phyloP scores from a whole-genome alignment of 2,797 vertebrate species.

The Masticophis lateralis region DNA sequence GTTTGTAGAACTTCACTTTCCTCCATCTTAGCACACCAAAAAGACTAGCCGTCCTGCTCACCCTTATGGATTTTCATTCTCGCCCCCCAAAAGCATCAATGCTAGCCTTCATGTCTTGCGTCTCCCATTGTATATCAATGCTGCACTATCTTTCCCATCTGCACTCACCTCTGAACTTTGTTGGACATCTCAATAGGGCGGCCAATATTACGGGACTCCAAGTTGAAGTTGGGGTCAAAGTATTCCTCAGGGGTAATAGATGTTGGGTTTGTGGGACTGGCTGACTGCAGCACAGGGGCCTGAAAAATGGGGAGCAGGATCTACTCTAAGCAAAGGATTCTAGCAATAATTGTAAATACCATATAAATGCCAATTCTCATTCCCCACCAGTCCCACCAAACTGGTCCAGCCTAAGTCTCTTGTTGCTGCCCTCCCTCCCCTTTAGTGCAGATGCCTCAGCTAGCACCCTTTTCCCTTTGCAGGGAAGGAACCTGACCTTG shows the following conservation, averaged over 20 bases:
- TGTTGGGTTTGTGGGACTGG: conserved; percentile 92
- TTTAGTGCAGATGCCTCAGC: neutral
- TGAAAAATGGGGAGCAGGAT: conserved; percentile 49
- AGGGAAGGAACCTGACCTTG: neutral
- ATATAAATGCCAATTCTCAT: neutral
- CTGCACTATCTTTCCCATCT: neutral
- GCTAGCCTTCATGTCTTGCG: neutral
- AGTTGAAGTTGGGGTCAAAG: conserved; percentile 88
- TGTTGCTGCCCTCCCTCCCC: neutral
- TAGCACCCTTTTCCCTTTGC: neutral
- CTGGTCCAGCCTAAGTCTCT: neutral
- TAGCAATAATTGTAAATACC: neutral
- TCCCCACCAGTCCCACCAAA: neutral
- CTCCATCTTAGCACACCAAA: neutral
- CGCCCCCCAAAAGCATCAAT: neutral
- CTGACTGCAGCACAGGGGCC: conserved; percentile 87
- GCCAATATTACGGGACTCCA: conserved; percentile 90
- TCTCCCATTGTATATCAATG: neutral
- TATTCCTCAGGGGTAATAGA: conserved; percentile 93
- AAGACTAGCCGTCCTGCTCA: neutral
- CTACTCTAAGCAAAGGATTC: neutral
- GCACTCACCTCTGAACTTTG: conserved; percentile 88
- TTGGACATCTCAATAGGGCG: conserved; percentile 91
- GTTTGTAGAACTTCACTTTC: neutral
- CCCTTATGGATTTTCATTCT: neutral